Evolutionary conservation across 1,140 invertebrate species (phyloP).

Genomic region (Gryllus bimaculatus): DNA sequence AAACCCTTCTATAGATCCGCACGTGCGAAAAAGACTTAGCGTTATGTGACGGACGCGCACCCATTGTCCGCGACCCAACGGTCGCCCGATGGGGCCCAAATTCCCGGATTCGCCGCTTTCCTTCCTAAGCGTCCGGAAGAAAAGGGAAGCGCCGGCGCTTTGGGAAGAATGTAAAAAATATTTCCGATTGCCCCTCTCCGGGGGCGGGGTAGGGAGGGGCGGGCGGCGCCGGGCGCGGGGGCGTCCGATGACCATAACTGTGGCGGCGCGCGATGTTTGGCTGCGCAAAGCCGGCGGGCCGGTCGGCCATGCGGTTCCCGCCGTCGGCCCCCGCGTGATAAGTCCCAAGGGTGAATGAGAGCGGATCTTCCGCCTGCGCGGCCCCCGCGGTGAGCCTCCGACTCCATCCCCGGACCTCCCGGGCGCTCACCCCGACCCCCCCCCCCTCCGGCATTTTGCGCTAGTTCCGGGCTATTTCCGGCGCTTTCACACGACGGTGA

Average conservation of each 20-base stretch:
- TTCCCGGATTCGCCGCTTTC: not conserved
- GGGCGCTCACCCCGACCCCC: too few relatives aligned
- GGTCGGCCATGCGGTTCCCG: not conserved
- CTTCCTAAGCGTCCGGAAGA: not conserved
- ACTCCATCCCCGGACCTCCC: too few relatives aligned
- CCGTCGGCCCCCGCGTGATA: not conserved
- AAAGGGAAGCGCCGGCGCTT: too few relatives aligned
- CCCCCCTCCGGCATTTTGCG: too few relatives aligned
- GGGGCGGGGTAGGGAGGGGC: too few relatives aligned
- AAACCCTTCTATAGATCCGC: too few relatives aligned
- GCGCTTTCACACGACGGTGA: too few relatives aligned
- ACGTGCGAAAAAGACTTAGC: too few relatives aligned
- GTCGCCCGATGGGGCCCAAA: not conserved
- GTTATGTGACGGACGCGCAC: not conserved
- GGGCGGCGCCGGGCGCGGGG: too few relatives aligned
- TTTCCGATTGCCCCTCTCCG: not conserved
- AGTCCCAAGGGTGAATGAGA: not conserved
- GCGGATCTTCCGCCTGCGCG: not conserved
- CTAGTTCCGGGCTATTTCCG: too few relatives aligned
- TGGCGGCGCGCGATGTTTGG: not conserved
- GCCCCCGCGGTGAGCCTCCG: not conserved
- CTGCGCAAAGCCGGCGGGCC: not conserved
- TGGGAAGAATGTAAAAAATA: not conserved
- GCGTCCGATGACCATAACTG: not conserved
- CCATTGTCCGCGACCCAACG: not conserved